phyloP scores from a whole-genome alignment of 2,888 invertebrate genomes.

The Molanna angustata region DNA sequence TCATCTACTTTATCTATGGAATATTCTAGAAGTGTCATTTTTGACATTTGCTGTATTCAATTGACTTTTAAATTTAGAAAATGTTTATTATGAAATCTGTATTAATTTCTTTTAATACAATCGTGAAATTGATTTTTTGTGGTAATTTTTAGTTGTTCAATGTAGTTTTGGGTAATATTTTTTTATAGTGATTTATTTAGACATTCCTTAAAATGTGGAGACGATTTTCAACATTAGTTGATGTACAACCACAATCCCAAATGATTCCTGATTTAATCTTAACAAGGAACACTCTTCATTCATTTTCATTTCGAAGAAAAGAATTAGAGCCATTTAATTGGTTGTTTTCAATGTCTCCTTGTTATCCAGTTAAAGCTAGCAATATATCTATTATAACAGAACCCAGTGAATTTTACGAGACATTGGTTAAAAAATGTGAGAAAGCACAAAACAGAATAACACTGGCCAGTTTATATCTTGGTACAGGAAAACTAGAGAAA shows the following conservation, averaged over 20 bases:
- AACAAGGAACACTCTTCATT: constrained; percentile 12
- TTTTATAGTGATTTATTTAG: neutral
- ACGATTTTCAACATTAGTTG: constrained; percentile 22
- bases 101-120: neutral
- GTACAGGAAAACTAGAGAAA: constrained; percentile 81
- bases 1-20: no score
- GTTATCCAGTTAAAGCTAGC: constrained; percentile 64
- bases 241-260: constrained; percentile 20
- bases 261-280: constrained; percentile 24
- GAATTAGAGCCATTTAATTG: constrained; percentile 59
- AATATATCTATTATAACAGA: constrained; percentile 73
- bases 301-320: constrained; percentile 22
- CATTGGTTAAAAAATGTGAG: constrained; percentile 63
- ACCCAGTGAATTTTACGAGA: constrained; percentile 75
- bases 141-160: neutral
- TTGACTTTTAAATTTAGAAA: constrained; percentile 5
- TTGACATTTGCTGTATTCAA: constrained; percentile 3
- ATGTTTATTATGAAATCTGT: neutral
- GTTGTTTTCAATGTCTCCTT: constrained; percentile 62
- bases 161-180: neutral
- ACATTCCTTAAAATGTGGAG: constrained; percentile 25
- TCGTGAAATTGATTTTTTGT: neutral
- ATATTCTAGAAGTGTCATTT: neutral
- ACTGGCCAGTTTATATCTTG: constrained; percentile 89
- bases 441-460: constrained; percentile 69